Conservation (phyloP, 2,888 invertebrate genomes). For the Trichopria drosophilae region DNA sequence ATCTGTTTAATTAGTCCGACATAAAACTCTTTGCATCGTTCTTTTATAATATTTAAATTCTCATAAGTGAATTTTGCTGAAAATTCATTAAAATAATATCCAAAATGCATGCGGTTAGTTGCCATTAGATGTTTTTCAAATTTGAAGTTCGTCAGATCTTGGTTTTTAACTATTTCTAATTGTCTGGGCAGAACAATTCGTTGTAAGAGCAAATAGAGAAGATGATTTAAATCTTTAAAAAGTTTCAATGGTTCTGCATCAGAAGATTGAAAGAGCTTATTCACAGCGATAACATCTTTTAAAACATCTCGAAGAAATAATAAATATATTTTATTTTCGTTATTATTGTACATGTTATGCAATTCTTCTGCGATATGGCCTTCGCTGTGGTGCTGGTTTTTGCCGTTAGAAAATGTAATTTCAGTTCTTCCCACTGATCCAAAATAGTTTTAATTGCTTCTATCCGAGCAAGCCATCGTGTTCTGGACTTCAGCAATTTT, state of each 20-base stretch:
- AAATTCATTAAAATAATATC: conserved; percentile 39
- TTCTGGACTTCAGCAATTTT: conserved; percentile 22
- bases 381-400: conserved; percentile 32
- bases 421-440: conserved; percentile 43
- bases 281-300: conserved; percentile 30
- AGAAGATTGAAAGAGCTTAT: conserved; percentile 34
- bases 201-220: conserved; percentile 37
- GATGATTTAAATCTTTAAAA: conserved; percentile 32
- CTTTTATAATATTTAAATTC: conserved; percentile 8
- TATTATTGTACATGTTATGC: conserved; percentile 28
- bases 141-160: conserved; percentile 37
- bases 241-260: conserved; percentile 32
- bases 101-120: conserved; percentile 40
- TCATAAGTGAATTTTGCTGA: too few relatives aligned
- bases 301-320: conserved; percentile 25
- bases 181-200: conserved; percentile 36
- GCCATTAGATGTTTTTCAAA: conserved; percentile 41
- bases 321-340: conserved; percentile 32
- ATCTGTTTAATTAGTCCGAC: conserved; percentile 12
- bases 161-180: conserved; percentile 38
- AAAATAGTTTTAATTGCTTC: conserved; percentile 23
- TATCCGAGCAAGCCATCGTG: conserved; percentile 23
- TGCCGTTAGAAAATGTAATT: conserved; percentile 42
- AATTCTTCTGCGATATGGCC: conserved; percentile 32
- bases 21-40: conserved; percentile 13